Base-by-base conservation (phyloP, 2,113 vertebrate genomes). In the Climacteris rufus region DNA sequence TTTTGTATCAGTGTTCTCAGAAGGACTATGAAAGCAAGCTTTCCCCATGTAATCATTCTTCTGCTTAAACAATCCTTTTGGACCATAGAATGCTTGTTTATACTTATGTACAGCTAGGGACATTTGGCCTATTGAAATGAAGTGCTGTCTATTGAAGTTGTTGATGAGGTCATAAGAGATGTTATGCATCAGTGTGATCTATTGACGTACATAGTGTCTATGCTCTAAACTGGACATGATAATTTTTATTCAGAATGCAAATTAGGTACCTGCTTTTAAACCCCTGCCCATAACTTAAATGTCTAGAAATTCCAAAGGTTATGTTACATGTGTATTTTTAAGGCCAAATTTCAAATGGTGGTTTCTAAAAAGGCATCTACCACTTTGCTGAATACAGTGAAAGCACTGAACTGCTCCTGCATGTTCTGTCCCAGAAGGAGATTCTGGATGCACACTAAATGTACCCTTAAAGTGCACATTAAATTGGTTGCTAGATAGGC, bases 301-400 rank as follows among this genome's bases (percentile, higher is more conserved):
- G 92, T 94, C 96, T 68, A 97, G 68, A 94, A 78, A 47, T 86
- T 71, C 79, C 56, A 42, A 50, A 94, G 69, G 27, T 86, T 86
- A 65, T 95, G 54, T 69, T 71, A 22, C 15, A 37, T 40, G 10
- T 63, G 2, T 91, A 21, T 87, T 76, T 60, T 79, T 69, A 54
- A 54, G 49, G 40, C 9, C n/a, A 35, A 15, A 81, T 82, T 83
- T 65, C 45, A 42, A 90, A 24, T 1, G n/a, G 71, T 56, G 61
- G 19, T n/a, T 70, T 81, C 89, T 25, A 60, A 79, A 75, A 90
- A 53, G 42, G 13, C 8, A 15, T 53, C 49, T 83, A 20, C 20
- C 30, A 35, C 3, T 27, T 75, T 82, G 22, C 28, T 42, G 25
- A 59, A 37, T 2, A 1, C 7, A 5, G 13, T 63, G 72, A 66